Base-by-base conservation (phyloP, 2,797 vertebrate species). In the Steatocranus sp. region DNA sequence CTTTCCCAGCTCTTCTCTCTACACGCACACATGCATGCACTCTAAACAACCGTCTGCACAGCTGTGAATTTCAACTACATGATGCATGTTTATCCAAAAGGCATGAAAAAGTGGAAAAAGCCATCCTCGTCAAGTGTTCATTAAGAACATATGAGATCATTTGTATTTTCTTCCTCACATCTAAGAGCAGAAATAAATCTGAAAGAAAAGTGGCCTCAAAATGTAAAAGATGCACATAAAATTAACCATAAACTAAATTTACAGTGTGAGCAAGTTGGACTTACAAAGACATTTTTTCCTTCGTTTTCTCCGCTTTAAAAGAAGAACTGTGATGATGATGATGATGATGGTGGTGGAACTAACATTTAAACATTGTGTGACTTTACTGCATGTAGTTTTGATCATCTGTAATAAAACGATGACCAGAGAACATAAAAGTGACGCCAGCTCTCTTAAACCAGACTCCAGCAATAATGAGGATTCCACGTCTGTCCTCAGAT, bases 11-110 rank as follows among this genome's bases (percentile, higher is more conserved):
- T 48, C 66, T 30, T 48, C 25, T 46, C 41, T 70, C 9, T 0
- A 27, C 9, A 7, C 18, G 2, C 74, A 58, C 53, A 81, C 43
- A 41, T 36, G 36, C 66, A 50, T 20, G 27, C 63, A 46, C 53
- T 32, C 9, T n/a, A 11, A 48, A 46, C 68, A 73, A 73, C 43
- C 25, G 4, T 11, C 41, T 11, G 1, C 76, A 58, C 30, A 84
- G 54, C 77, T 86, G 84, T 70, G 46, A 78, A 46, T 73, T 89
- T 85, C 54, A 48, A 79, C 68, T 5, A 46, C 54, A 7, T 18
- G 27, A 48, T 74, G 56, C 3, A 54, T 79, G 56, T 75, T 68
- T 30, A 51, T 56, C 2, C 7, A 43, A 53, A 43, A 49, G 34
- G 50, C 61, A 5, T 17, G 12, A 17, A 48, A 75, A 15, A 38